Evolutionary conservation across 2,797 vertebrate genomes (phyloP), one percentile per base, ranked within the genome.

Genomic region (Chelidonichthys spinosus): DNA sequence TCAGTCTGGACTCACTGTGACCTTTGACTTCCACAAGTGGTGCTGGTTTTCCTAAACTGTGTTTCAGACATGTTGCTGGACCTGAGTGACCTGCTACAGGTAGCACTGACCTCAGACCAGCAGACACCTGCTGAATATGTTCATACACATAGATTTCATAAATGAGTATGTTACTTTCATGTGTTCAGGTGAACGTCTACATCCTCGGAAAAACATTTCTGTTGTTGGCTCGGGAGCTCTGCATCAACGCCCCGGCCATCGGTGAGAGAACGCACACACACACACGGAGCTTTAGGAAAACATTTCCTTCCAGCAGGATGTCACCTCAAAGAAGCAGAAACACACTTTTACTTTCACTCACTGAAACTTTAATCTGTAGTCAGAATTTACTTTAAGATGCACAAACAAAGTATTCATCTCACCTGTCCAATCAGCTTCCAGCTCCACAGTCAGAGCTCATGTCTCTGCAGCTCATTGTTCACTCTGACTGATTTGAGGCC

Each of bases 211-310:
- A 98, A 92, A 99, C 97, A 0, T 99, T 99, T 84, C 95, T 99
- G 77, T 94, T 99, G 43, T 63, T 99, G 94, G 97, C 98, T 10
- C 94, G 98, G 75, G 97, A 98, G 86, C 97, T 99, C 75, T 99
- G 98, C 93, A 99, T 99, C 94, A 99, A 98, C n/a, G 96, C 97
- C 37, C 97, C 98, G 0, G 97, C 98, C n/a, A 98, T 99, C 83
- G 97, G 97, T 99, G 95, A 85, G 86, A 59, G 39, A 25, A 25
- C 25, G 2, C 25, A 25, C 25, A 25, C 25, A 25, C 25, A 25
- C 25, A 25, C 25, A 25, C 25, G 25, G 1, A 25, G 25, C 25
- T 25, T 25, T 25, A 25, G 25, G 25, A 25, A 25, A 25, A 37
- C 53, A 55, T 55, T 55, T 55, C 7, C 15, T 32, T 53, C 25